Evolutionary conservation across 2,797 vertebrate species (phyloP), one percentile per base, ranked within the genome.

Genomic region (Apodemus agrarius): DNA sequence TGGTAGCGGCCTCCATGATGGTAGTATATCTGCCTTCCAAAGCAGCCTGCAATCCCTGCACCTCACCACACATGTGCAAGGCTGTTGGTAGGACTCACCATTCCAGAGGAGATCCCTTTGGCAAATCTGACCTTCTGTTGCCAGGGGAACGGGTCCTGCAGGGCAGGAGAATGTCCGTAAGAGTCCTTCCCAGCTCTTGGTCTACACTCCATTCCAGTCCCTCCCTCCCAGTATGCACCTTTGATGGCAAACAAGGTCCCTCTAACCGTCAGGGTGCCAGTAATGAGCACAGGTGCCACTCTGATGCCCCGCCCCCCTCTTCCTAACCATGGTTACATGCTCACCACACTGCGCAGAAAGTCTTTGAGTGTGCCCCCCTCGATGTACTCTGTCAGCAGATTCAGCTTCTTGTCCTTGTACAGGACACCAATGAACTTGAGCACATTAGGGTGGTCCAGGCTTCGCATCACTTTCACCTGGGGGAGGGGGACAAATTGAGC

Each of bases 381-480:
- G 1, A 99, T 99, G 97, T 98, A 99, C 98, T 99, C 99, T 0
- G 99, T 99, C 96, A 99, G 99, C 75, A 99, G 98, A 97, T 99
- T 99, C 74, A 99, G 99, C 98, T 98, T 99, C 98, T 99, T 99
- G 98, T 99, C 99, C 98, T 99, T 99, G 98, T 99, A 99, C 0
- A 99, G 98, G 85, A 99, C 99, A 0, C 99, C 99, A 0, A 99
- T 99, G 98, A 99, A 99, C 98, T 99, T 99, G 95, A 99, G 98
- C 83, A 99, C 99, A 0, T 99, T 99, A 87, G 99, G 99, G 94
- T 99, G 99, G 94, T 99, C 99, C 72, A 99, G 98, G 97, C 99
- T 98, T 65, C 99, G 99, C 99, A 99, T 99, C n/a, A 99, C 99
- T 98, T 99, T 99, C 97, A 99, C 99, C 99, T 99, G 97, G 72